A percentile compares a stretch with the other conserved stretches of the same genome.
Conservation (phyloP, 2,888 invertebrate genomes). For the Oscheius sp. region DNA sequence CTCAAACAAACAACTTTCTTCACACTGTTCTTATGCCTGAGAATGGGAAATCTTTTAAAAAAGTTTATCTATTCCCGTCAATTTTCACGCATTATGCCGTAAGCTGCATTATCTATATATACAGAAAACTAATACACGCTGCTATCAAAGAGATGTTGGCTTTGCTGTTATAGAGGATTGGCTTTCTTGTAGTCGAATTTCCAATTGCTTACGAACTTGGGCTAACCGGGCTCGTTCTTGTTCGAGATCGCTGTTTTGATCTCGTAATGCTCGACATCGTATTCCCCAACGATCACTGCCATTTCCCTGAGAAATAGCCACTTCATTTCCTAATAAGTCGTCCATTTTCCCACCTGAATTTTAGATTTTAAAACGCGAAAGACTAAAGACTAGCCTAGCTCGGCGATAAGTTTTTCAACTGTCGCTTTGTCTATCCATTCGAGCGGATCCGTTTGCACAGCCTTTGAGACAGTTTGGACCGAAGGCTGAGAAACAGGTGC, state of each 20-base stretch:
- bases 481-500: not conserved
- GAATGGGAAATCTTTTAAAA: no score
- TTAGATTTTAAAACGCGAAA: not conserved
- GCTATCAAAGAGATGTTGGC: constrained; percentile 29
- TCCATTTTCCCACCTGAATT: constrained; percentile 35
- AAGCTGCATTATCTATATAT: constrained; percentile 2
- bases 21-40: not conserved
- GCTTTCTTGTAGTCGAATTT: constrained; percentile 60
- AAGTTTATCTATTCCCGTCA: constrained; percentile 1
- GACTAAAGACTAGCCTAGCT: constrained; percentile 1
- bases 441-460: constrained; percentile 33
- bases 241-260: constrained; percentile 65
- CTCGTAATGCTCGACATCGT: constrained; percentile 46
- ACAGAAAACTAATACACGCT: constrained; percentile 7
- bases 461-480: constrained; percentile 1
- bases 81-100: not conserved
- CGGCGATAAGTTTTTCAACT: constrained; percentile 29
- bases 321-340: constrained; percentile 41
- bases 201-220: constrained; percentile 65
- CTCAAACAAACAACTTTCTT: not conserved
- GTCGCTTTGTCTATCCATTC: constrained; percentile 16
- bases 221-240: constrained; percentile 61
- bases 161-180: constrained; percentile 30
- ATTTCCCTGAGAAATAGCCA: constrained; percentile 30
- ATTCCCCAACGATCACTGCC: constrained; percentile 40